These are phyloP conservation scores for Caenorhabditis remanei DNA, from an alignment of 1,140 invertebrate genomes.

Conservation along the genomic window DNA sequence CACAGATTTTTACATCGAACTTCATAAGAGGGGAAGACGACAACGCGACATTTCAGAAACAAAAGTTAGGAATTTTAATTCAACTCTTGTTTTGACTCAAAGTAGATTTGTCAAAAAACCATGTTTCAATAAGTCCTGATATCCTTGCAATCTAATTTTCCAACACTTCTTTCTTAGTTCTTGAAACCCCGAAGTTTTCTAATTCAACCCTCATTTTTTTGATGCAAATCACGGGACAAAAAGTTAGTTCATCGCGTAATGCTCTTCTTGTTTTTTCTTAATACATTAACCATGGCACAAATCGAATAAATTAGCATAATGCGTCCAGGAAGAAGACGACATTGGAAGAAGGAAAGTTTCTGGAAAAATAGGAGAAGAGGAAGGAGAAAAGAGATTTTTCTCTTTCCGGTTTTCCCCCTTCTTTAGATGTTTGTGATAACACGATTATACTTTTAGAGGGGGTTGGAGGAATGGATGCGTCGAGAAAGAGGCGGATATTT, in stretches of 20 bases:
- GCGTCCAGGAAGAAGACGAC: slow-evolving; percentile 46
- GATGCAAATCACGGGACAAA: slow-evolving; percentile 15
- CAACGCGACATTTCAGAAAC: too few relatives aligned
- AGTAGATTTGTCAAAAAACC: too few relatives aligned
- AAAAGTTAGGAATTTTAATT: too few relatives aligned
- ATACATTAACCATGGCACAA: slow-evolving; percentile 55
- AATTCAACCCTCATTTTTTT: background rate
- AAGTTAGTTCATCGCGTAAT: slow-evolving; percentile 35
- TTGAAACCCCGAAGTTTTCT: background rate
- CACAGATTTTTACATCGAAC: too few relatives aligned
- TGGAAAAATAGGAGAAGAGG: background rate
- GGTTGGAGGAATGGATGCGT: background rate
- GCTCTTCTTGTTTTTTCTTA: slow-evolving; percentile 41
- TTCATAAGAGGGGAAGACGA: too few relatives aligned
- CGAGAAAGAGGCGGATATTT: background rate
- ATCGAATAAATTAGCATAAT: slow-evolving; percentile 57
- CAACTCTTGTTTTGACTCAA: too few relatives aligned
- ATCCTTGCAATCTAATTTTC: too few relatives aligned
- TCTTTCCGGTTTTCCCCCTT: background rate
- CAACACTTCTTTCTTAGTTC: background rate
- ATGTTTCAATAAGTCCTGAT: too few relatives aligned
- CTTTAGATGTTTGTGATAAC: slow-evolving; percentile 17
- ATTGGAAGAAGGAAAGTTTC: slow-evolving; percentile 4
- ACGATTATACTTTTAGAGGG: background rate
- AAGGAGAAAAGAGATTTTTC: background rate